phyloP scores from a whole-genome alignment of 2,113 vertebrate species.

The Crotalus viridis region DNA sequence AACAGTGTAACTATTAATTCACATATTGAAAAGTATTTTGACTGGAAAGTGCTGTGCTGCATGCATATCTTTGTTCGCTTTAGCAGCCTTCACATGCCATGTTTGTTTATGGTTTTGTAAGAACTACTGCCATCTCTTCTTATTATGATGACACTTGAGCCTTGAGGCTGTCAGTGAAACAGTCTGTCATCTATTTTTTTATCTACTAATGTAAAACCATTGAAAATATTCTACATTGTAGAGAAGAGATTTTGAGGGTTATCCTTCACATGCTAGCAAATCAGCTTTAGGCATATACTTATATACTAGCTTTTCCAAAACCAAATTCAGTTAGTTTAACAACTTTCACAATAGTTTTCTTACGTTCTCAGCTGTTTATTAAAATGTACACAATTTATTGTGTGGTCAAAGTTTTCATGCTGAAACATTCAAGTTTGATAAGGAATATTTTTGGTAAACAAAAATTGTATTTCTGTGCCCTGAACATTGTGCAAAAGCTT shows the following conservation, averaged over 20 bases:
- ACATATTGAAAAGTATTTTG: background rate
- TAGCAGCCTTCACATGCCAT: background rate
- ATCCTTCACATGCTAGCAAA: rapidly evolving
- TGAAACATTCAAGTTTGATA: background rate
- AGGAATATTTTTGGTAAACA: background rate
- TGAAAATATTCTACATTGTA: background rate
- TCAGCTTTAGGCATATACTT: background rate
- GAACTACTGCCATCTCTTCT: background rate
- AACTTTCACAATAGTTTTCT: background rate
- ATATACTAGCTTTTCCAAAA: background rate
- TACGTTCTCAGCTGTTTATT: background rate
- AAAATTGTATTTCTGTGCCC: background rate
- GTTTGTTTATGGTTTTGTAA: background rate
- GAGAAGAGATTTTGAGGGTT: background rate
- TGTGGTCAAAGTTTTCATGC: background rate
- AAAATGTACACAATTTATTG: background rate
- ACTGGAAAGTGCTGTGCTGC: background rate
- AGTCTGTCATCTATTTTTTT: background rate
- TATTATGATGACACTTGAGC: background rate
- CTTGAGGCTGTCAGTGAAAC: background rate
- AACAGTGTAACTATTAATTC: background rate
- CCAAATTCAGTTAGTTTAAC: background rate
- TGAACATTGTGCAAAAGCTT: background rate
- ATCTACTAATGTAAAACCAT: background rate
- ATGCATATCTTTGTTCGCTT: background rate